Base-by-base conservation (phyloP, 2,797 vertebrate genomes). In the Coregonus ussuriensis region DNA sequence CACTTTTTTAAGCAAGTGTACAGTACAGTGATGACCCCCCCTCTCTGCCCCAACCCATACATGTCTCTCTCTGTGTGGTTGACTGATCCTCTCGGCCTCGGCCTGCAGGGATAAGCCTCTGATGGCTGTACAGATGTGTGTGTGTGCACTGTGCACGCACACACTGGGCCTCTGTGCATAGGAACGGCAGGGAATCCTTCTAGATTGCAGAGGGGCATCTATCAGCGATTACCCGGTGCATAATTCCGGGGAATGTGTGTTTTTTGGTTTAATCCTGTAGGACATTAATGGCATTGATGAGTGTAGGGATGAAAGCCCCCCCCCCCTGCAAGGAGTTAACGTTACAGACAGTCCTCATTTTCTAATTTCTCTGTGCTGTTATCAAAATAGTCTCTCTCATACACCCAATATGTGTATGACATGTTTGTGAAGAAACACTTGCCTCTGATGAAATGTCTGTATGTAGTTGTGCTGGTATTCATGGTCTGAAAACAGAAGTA, bases 261-360 rank as follows among this genome's bases (percentile, higher is more conserved):
- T 91, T 63, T 88, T 88, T 86, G 81, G 6, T 81, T 85, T 90
- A 91, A 91, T 92, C 86, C 84, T 81, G 81, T 87, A 80, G 87
- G 76, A 87, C 87, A 77, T 88, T 89, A 89, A 91, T 90, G 83
- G 78, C 81, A 85, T 79, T 82, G 88, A 86, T 35, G 81, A 76
- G 84, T 47, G 9, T 69, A 18, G 59, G 35, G 81, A 88, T 84
- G 78, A 85, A 90, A 88, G 1, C 31, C 31, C 25, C 25, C 25
- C 31, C 31, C 33, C 33, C 33, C 47, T n/a, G 16, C 16, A 18
- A 18, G 4, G 54, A n/a, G 53, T 15, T 16, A 54, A 15, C 54
- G 1, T 56, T 56, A 5, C 54, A n/a, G 54, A 56, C 54, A 14
- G 54, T 56, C 54, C 33, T 33, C 33, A 33, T 33, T 33, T 33